Base-by-base conservation (phyloP, 2,797 vertebrate species). In the Erithacus rubecula region DNA sequence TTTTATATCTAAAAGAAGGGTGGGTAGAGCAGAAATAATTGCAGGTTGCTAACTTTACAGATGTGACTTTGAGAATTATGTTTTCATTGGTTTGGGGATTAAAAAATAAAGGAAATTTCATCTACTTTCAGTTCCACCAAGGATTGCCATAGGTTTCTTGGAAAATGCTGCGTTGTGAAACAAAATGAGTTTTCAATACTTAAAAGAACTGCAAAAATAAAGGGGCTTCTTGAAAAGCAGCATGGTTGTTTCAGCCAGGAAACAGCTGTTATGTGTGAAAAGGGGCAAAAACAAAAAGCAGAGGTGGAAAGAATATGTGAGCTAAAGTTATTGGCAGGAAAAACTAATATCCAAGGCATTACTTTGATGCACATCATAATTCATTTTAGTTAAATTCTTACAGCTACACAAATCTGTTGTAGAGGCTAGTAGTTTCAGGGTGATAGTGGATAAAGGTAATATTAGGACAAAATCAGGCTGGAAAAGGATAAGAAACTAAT, bases 11-110 rank as follows among this genome's bases (percentile, higher is more conserved):
- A 67, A 58, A 88, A 79, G 62, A 78, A 83, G 36, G 17, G 13
- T 78, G 37, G 58, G 12, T 49, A 71, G 62, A 83, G 9, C 13
- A 80, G 83, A 89, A 93, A 87, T 76, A 82, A 76, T 74, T 55
- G 14, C 30, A 62, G 22, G 46, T 74, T 82, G 27, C 52, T 77
- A 64, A 58, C 68, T 87, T 43, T 20, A 58, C 8, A 18, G 29
- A 63, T 0, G 0, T 1, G 10, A 55, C 21, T 63, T 55, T 21
- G 39, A 34, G 30, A 85, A 83, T 43, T 23, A n/a, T 41, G 16
- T 60, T 90, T 93, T 87, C 47, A 39, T 49, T 51, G 44, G 51
- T 59, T 71, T 87, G 55, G 41, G 41, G 27, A 59, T 71, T 10
- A 19, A 68, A 47, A 74, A 49, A 76, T n/a, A 81, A 65, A 34